phyloP scores from a whole-genome alignment of 2,797 vertebrate genomes.

The Bryconaethiops microstoma region DNA sequence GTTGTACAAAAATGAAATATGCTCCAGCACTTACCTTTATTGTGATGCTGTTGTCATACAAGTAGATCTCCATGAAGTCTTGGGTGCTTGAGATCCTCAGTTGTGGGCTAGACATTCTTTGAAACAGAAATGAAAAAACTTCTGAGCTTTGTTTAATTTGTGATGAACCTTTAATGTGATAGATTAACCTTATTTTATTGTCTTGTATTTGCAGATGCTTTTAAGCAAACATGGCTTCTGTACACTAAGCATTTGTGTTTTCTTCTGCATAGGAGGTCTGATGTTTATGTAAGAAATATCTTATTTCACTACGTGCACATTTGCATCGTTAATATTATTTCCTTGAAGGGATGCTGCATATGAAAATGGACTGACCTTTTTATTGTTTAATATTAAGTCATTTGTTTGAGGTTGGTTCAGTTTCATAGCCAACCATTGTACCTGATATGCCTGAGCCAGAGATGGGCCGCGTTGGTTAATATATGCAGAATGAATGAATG shows the following conservation, averaged over 20 bases:
- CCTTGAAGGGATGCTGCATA: constrained; percentile 5
- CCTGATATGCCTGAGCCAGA: constrained; percentile 12
- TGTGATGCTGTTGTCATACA: not conserved
- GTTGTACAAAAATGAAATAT: not conserved
- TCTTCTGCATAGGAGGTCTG: not conserved
- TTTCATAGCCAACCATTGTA: constrained; percentile 20
- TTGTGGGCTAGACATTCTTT: not conserved
- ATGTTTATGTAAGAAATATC: constrained; percentile 19
- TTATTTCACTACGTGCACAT: not conserved
- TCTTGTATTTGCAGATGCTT: no score
- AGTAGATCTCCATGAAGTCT: not conserved
- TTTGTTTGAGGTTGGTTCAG: constrained; percentile 27
- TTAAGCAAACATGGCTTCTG: not conserved
- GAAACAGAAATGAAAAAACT: no score
- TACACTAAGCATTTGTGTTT: constrained; percentile 3
- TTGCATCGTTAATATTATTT: constrained; percentile 29
- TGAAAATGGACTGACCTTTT: constrained; percentile 17
- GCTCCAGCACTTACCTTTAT: not conserved
- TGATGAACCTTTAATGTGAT: not conserved
- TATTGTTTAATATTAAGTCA: constrained; percentile 20
- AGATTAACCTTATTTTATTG: not conserved
- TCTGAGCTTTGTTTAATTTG: not conserved
- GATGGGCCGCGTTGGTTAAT: not conserved
- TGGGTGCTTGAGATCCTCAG: not conserved
- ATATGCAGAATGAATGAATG: not conserved